Percentiles rank a stretch among this genome's conserved stretches.
phyloP scores from a whole-genome alignment of 2,888 invertebrate species.

The Sphinx pinastri region DNA sequence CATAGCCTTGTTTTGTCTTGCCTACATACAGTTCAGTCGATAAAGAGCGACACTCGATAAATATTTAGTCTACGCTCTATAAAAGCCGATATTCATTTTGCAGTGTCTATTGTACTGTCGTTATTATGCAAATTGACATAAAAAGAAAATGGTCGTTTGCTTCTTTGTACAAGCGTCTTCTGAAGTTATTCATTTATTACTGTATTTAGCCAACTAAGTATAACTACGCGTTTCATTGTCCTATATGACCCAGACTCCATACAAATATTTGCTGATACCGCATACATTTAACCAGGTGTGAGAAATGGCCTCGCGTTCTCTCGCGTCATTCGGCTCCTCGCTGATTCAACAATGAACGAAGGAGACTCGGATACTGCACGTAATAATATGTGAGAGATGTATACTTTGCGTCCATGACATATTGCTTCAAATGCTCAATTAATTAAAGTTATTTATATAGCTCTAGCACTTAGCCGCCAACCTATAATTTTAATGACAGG shows the following conservation, averaged over 20 bases:
- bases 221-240: not conserved
- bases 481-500: too few relatives aligned
- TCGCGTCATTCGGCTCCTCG: not conserved
- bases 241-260: not conserved
- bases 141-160: not conserved
- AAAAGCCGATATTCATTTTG: not conserved
- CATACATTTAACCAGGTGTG: not conserved
- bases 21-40: not conserved
- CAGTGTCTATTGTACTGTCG: too few relatives aligned
- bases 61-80: not conserved
- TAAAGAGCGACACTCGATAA: not conserved
- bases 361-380: too few relatives aligned
- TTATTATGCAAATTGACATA: too few relatives aligned
- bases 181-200: not conserved
- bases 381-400: too few relatives aligned
- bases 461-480: too few relatives aligned
- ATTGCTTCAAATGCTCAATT: too few relatives aligned
- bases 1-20: not conserved
- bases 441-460: too few relatives aligned
- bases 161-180: not conserved
- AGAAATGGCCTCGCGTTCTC: not conserved
- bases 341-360: too few relatives aligned
- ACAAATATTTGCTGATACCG: not conserved
- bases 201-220: not conserved
- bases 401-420: too few relatives aligned